These are phyloP conservation scores for Hippocampus kuda DNA, from an alignment of 2,797 vertebrate genomes.

Conservation along the genomic window DNA sequence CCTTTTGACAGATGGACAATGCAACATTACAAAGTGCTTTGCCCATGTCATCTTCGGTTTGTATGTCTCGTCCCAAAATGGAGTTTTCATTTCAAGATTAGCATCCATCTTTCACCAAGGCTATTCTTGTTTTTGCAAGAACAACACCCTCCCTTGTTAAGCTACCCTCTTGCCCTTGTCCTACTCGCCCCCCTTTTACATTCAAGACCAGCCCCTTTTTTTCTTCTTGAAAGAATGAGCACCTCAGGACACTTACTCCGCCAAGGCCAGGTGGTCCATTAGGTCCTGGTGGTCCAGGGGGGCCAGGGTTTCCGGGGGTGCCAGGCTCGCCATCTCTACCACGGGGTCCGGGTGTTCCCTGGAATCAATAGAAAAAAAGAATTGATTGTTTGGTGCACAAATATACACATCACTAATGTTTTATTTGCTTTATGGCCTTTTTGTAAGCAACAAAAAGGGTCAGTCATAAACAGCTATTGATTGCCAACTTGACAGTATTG, in stretches of 20 bases:
- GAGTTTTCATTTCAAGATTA: too few species aligned
- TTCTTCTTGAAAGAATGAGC: conserved; percentile 5
- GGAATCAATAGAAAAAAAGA: conserved; percentile 14
- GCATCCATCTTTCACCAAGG: background rate
- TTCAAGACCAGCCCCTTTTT: background rate
- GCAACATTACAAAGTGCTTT: too few species aligned
- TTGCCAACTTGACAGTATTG: too few species aligned
- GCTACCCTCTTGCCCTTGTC: too few species aligned
- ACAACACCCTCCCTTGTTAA: background rate
- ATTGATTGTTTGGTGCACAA: background rate
- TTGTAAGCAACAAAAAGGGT: too few species aligned
- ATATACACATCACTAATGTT: too few species aligned
- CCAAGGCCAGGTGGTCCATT: conserved; percentile 76
- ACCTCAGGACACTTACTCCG: conserved; percentile 74
- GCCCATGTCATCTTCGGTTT: too few species aligned
- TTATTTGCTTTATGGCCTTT: too few species aligned
- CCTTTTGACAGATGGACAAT: too few species aligned
- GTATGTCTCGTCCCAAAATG: too few species aligned
- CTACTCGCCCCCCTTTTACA: background rate
- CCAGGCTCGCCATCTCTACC: conserved; percentile 94
- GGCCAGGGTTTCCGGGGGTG: conserved; percentile 87
- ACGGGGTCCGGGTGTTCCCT: conserved; percentile 81
- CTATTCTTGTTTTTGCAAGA: background rate
- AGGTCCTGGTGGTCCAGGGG: conserved; percentile 75
- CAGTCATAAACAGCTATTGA: too few species aligned